phyloP scores from a whole-genome alignment of 1,140 invertebrate genomes.

The Zaprionus lachaisei region DNA sequence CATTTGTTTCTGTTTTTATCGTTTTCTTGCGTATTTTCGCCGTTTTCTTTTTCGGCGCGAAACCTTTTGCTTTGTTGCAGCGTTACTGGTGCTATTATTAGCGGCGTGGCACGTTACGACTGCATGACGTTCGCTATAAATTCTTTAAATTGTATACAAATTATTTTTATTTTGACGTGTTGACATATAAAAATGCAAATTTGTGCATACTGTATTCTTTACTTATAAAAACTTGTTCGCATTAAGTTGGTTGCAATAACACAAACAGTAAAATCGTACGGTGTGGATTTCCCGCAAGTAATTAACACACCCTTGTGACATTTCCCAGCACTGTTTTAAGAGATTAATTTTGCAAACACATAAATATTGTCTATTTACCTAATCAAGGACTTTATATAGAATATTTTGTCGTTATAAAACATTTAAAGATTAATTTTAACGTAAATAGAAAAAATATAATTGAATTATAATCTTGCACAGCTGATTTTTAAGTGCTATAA shows the following conservation, averaged over 20 bases:
- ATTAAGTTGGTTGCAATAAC: not conserved
- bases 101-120: conserved; percentile 51
- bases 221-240: not conserved
- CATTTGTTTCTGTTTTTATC: conserved; percentile 36
- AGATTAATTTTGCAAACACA: not conserved
- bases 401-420: not conserved
- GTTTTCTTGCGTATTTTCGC: conserved; percentile 51
- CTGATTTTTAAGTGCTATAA: conserved; percentile 20
- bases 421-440: not conserved
- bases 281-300: not conserved
- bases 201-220: not conserved
- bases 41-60: conserved; percentile 76
- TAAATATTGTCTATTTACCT: not conserved
- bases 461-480: conserved; percentile 10
- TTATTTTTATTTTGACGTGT: not conserved
- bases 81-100: conserved; percentile 62
- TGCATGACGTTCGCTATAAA: conserved; percentile 29
- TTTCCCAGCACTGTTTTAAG: conserved; percentile 24
- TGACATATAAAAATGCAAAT: not conserved
- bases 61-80: conserved; percentile 79
- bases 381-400: not conserved
- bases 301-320: conserved; percentile 14
- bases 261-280: not conserved
- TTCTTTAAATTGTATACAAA: not conserved
- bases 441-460: not conserved